Base-by-base conservation (phyloP, 2,888 invertebrate species). In the Acanthosepion esculentum region DNA sequence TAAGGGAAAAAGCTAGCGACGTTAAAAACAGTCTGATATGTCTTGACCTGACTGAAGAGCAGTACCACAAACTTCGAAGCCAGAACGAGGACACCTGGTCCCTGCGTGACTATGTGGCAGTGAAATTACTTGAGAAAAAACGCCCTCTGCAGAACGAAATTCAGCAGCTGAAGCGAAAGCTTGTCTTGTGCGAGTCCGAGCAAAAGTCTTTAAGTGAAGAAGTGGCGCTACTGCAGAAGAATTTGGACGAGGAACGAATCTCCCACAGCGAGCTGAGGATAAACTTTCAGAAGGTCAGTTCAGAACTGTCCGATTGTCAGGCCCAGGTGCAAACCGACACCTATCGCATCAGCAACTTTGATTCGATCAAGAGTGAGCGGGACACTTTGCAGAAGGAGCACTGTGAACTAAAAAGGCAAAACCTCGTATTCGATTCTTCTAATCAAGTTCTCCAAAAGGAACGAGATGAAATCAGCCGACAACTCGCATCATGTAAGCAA, bases 261-360 rank as follows among this genome's bases (percentile, higher is more conserved):
- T 95, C 95, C n/a, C 96, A 97, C 95, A 96, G 96, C 48, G 97
- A 97, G 91, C 94, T 97, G 50, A 95, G 97, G 91, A 96, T 96
- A 23, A 96, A 96, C 94, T 96, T 96, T 94, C 97, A 97, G 95
- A 97, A 96, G 94, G n/a, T 96, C 59, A 95, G 96, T 0, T 94
- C 96, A 48, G 96, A 96, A 15, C 95, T 96, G 94, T 96, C 97
- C 33, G 97, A 97, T 91, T 96, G 96, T 12, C 96, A 97, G 94
- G 94, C 95, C 29, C 96, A 96, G 94, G 96, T 97, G 23, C 96
- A 97, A 95, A 95, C 95, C n/a, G 97, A 97, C 91, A 96, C 97
- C 95, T 97, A 96, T 95, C 97, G 97, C 95, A 96, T 97, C 48
- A 97, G 97, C 94, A 97, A 97, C 95, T 97, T 97, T 96, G 97